Base-by-base conservation (phyloP, 2,797 vertebrate species). In the Antennarius maculatus region DNA sequence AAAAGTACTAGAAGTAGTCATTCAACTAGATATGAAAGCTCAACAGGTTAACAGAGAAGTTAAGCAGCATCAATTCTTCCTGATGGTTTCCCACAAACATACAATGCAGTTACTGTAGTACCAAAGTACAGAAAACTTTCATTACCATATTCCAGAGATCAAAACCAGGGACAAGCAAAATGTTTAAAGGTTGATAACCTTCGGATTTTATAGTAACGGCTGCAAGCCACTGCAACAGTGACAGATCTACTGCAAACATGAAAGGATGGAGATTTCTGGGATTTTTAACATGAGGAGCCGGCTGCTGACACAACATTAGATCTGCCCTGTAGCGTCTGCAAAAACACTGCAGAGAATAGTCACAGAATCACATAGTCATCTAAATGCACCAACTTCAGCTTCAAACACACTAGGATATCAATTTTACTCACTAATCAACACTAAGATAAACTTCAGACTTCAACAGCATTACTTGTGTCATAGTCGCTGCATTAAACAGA, bases 281-380 rank as follows among this genome's bases (percentile, higher is more conserved):
- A 43, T 73, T 64, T 68, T 71, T 28, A 61, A 61, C 41, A 37
- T 54, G 55, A 70, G 61, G 47, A 69, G 65, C 50, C 54, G 69
- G 82, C 28, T 76, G 77, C 76, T 81, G 84, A 86, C 62, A 66
- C 82, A 86, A 77, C 80, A 83, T 75, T 69, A 82, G 54, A 72
- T 75, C 84, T 68, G 57, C 70, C 80, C 74, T 89, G 86, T 81
- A 83, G 87, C 60, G 74, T 85, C 82, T 86, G 84, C 71, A 86
- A 54, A 84, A 83, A 74, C 78, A 57, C 83, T 87, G 84, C 84
- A 83, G 83, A 61, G 61, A 62, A 76, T 80, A 82, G 58, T 82
- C 42, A 54, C 58, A 59, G 56, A 48, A 57, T 49, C 23, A 27
- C 11, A 41, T 60, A 57, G 16, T 17, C 55, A 50, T 46, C 47